Evolutionary conservation across 2,797 vertebrate genomes (phyloP), one percentile per base, ranked within the genome.

Genomic region (Odontamblyopus rebecca): DNA sequence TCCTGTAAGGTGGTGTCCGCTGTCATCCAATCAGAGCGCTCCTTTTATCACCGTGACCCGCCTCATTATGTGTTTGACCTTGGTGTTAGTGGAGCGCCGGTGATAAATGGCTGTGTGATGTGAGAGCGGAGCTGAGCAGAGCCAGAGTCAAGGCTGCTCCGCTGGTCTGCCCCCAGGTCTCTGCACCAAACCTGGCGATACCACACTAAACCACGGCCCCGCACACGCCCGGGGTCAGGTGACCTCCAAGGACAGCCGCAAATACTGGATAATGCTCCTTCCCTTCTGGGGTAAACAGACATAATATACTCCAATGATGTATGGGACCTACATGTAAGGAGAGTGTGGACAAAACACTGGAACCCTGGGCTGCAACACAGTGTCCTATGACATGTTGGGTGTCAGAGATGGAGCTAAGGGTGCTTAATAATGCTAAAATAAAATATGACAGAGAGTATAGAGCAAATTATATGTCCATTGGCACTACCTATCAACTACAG

Each of bases 91-190:
- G 72, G 65, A 29, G 67, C 16, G 63, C 74, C 77, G 53, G n/a
- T 89, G 89, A 91, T 92, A 84, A 92, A 93, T 92, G 89, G 88
- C 85, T 69, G 80, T 6, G 30, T 57, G 78, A 68, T 61, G 77
- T 73, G 84, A 84, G 87, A 85, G 74, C 77, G 82, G 76, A 71
- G 66, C 72, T 29, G 63, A 75, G 8, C 70, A 23, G 79, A 60
- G 57, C 57, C 68, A 83, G 79, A 86, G 88, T 88, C 85, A 83
- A 90, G 88, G 88, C 88, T 86, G 70, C 44, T 48, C 44, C 4
- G 13, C 70, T 27, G 80, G 72, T 38, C 30, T 67, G 77, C 74
- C 69, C 35, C 8, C 54, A 44, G 77, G 72, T 69, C 57, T 41
- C 73, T 63, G 67, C 53, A 30, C 70, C 76, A 82, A 77, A 54